Evolutionary conservation across 2,113 vertebrate genomes (phyloP), one percentile per base, ranked within the genome.

Genomic region (Prionailurus viverrinus): DNA sequence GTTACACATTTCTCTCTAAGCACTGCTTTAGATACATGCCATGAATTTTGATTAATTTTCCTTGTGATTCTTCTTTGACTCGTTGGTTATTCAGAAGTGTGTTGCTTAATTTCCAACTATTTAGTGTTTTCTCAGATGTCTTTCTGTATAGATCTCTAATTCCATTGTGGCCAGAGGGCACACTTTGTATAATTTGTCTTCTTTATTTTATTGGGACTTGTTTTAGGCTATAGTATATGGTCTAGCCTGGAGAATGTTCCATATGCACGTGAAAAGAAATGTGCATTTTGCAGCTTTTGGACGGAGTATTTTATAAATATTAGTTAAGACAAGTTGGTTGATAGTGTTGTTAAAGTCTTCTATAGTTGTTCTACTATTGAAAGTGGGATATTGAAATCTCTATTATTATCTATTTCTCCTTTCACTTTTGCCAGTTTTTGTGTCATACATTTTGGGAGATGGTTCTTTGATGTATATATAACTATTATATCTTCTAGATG

Each of bases 171-270:
- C 73, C 45, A 66, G 71, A 69, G 27, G 41, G 61, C 61, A 33
- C 81, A n/a, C 9, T 63, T 69, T 94, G 55, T 87, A 82, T 36
- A 92, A 76, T 63, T 48, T 87, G n/a, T 71, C 23, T 53, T 48
- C 27, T 94, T 61, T 55, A 87, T 82, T 91, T 95, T 90, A 76
- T n/a, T 87, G 68, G 66, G 36, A 82, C 63, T 95, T 93, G 68
- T 93, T 78, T 96, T 63, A 86, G 58, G 14, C 33, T 90, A n/a
- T 66, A 63, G 31, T 53, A 48, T 55, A 87, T 48, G 73, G 58
- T 86, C 48, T 93, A 69, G 81, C n/a, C 48, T 90, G 39, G 29
- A 93, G 63, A 87, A 73, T 93, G 33, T 95, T 93, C 21, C 68
- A 69, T 36, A 58, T 81, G 21, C 31, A 82, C 48, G 41, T 88